A percentile compares a stretch with the other conserved stretches of the same genome.
Evolutionary conservation across 1,140 invertebrate genomes (phyloP).

Genomic region (Lucilia sericata): DNA sequence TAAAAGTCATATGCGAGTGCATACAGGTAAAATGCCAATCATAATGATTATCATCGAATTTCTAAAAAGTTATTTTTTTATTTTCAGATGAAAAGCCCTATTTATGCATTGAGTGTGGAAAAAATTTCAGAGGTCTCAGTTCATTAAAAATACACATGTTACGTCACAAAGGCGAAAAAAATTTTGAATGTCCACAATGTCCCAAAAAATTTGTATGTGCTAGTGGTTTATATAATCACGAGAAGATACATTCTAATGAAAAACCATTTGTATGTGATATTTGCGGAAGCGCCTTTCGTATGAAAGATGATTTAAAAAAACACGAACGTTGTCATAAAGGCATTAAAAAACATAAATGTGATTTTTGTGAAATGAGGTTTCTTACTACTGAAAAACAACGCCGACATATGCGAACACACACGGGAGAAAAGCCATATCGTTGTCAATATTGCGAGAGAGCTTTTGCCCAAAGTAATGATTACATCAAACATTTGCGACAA

Average conservation of each 20-base stretch:
- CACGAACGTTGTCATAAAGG: conserved; percentile 73
- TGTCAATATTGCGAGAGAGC: conserved; percentile 72
- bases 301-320: conserved; percentile 75
- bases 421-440: conserved; percentile 79
- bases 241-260: conserved; percentile 69
- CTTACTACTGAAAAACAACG: conserved; percentile 69
- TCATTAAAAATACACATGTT: conserved; percentile 73
- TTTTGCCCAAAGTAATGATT: conserved; percentile 70
- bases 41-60: no score
- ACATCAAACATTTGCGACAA: conserved; percentile 68
- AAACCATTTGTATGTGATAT: conserved; percentile 77
- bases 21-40: conserved; percentile 48
- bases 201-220: conserved; percentile 73
- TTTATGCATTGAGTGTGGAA: conserved; percentile 75
- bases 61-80: neutral
- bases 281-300: conserved; percentile 78
- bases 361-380: conserved; percentile 70
- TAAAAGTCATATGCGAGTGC: neutral
- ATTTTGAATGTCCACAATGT: conserved; percentile 71
- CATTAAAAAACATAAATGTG: conserved; percentile 64
- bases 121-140: conserved; percentile 71
- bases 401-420: conserved; percentile 76
- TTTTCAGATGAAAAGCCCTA: conserved; percentile 72
- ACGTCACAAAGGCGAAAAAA: conserved; percentile 72
- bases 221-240: conserved; percentile 72